Percentiles rank a stretch among this genome's conserved stretches.
These are phyloP conservation scores for Odontocerum albicorne DNA, from an alignment of 2,888 invertebrate genomes.

Conservation along the genomic window DNA sequence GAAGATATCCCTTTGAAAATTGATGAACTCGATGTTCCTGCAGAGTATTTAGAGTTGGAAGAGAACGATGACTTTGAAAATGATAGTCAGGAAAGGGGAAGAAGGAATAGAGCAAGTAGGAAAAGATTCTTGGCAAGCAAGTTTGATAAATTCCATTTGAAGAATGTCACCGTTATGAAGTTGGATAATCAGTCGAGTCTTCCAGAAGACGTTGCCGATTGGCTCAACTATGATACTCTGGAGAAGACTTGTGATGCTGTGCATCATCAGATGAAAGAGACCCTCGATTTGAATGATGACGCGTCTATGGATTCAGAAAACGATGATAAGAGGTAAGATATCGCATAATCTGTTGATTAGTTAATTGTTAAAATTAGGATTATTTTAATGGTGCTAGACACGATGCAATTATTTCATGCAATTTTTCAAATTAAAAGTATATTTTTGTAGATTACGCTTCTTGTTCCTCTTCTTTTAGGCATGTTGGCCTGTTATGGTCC, in stretches of 20 bases:
- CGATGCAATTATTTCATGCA: no score
- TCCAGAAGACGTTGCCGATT: constrained; percentile 54
- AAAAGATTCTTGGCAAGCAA: constrained; percentile 30
- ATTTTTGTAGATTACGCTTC: no score
- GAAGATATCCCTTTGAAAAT: background rate
- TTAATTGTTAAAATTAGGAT: no score
- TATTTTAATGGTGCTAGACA: no score
- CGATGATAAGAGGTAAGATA: background rate
- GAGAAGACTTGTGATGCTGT: constrained; percentile 57
- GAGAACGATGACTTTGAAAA: background rate
- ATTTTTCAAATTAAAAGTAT: no score
- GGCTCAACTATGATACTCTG: constrained; percentile 62
- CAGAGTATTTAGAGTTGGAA: no score
- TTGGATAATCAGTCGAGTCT: constrained; percentile 52
- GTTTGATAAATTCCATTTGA: constrained; percentile 45
- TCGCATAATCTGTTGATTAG: no score
- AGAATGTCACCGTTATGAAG: constrained; percentile 59
- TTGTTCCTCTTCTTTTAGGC: no score
- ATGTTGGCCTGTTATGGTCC: no score
- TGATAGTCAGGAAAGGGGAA: background rate
- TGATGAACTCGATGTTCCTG: background rate
- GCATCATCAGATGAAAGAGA: constrained; percentile 40
- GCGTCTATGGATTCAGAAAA: background rate
- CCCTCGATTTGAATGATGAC: background rate
- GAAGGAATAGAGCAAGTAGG: constrained; percentile 44